A percentile compares a stretch with the other conserved stretches of the same genome.
These are phyloP conservation scores for Malaclemys terrapin DNA, from an alignment of 2,113 vertebrate genomes.

Conservation along the genomic window DNA sequence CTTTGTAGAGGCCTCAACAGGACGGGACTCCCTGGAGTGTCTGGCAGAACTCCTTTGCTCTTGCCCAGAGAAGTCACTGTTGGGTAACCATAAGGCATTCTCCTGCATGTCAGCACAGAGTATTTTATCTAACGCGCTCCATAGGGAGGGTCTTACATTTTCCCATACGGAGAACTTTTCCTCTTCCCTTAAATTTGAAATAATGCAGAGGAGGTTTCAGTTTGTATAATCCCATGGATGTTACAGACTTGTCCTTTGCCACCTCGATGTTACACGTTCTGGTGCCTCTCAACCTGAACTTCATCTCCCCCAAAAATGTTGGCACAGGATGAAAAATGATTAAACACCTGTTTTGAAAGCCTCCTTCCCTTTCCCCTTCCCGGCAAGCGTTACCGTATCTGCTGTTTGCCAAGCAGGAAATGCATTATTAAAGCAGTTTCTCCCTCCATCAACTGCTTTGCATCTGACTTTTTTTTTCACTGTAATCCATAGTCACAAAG, in stretches of 20 bases:
- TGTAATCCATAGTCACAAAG: slow-evolving; percentile 63
- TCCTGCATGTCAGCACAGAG: background rate
- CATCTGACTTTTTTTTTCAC: slow-evolving; percentile 50
- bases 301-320: background rate
- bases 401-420: slow-evolving; percentile 73
- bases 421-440: slow-evolving; percentile 72
- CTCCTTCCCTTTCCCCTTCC: slow-evolving; percentile 37
- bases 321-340: slow-evolving; percentile 13
- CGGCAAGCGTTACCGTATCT: slow-evolving; percentile 56
- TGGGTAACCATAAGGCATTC: background rate
- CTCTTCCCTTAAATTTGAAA: background rate
- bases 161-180: background rate
- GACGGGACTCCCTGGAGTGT: background rate
- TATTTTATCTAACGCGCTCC: background rate
- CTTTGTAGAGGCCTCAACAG: background rate
- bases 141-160: background rate
- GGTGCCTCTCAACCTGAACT: background rate
- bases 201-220: background rate
- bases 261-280: background rate
- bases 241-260: background rate
- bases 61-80: background rate
- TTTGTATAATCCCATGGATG: background rate
- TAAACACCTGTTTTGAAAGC: slow-evolving; percentile 41
- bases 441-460: slow-evolving; percentile 67
- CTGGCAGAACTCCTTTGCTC: background rate